These are phyloP conservation scores for Phyllopteryx taeniolatus DNA, from an alignment of 2,113 vertebrate genomes.

Conservation along the genomic window DNA sequence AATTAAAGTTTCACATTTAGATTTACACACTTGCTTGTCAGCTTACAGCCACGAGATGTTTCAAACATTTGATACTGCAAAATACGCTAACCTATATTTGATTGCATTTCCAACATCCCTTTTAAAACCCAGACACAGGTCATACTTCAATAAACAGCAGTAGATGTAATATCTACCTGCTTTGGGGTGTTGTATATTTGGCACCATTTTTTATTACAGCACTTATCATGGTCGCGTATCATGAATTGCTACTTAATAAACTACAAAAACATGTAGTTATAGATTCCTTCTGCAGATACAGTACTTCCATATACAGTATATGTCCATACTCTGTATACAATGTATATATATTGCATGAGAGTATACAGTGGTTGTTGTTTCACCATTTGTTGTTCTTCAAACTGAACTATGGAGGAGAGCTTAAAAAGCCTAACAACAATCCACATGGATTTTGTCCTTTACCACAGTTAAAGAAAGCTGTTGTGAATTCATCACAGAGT, in stretches of 20 bases:
- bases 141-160: not conserved
- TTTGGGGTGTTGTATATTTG: not conserved
- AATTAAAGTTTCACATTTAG: slow-evolving; percentile 52
- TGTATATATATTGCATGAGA: no score
- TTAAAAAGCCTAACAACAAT: not conserved
- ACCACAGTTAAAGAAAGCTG: slow-evolving; percentile 19
- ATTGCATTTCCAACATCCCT: slow-evolving; percentile 2
- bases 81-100: slow-evolving; percentile 11
- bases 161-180: not conserved
- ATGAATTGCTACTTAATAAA: not conserved
- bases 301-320: no score
- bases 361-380: no score
- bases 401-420: no score
- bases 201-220: not conserved
- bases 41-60: slow-evolving; percentile 28
- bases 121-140: not conserved
- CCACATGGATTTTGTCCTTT: not conserved
- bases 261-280: not conserved
- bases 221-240: not conserved
- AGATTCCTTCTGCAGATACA: no score
- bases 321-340: no score
- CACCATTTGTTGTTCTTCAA: no score
- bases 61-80: slow-evolving; percentile 33
- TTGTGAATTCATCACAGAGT: slow-evolving; percentile 33
- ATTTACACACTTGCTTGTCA: slow-evolving; percentile 43